Evolutionary conservation across 2,113 vertebrate genomes (phyloP).

Genomic region (Shinisaurus crocodilurus): DNA sequence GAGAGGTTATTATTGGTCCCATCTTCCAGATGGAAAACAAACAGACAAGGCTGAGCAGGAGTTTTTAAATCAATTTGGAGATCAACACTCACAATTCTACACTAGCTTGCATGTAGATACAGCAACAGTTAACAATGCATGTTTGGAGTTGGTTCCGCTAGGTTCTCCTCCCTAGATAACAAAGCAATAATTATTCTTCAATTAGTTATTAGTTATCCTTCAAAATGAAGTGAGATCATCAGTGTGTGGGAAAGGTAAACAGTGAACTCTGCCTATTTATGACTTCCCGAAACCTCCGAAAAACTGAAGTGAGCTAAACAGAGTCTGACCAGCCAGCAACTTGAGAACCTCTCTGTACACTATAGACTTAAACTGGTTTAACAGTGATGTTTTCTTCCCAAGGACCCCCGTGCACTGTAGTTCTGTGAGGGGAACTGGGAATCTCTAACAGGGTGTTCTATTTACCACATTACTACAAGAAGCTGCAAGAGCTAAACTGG

Average conservation of each 20-base stretch:
- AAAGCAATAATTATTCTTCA: not conserved
- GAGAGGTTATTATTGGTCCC: not conserved
- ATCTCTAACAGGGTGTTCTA: not conserved
- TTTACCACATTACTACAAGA: not conserved
- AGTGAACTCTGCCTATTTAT: not conserved
- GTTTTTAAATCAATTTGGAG: not conserved
- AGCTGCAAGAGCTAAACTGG: not conserved
- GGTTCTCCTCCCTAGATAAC: not conserved
- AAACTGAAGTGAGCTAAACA: conserved; percentile 31
- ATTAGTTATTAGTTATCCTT: not conserved
- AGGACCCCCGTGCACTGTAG: not conserved
- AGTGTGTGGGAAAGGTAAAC: not conserved
- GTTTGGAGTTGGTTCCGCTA: not conserved
- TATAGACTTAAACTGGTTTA: not conserved
- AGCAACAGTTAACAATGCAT: not conserved
- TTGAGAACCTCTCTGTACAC: not conserved
- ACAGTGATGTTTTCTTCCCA: not conserved
- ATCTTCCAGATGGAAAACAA: not conserved
- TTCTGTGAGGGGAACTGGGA: not conserved
- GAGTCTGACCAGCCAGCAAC: not conserved
- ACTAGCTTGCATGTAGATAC: not conserved
- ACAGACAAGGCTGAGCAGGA: not conserved
- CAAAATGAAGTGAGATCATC: not conserved
- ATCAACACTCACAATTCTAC: not conserved
- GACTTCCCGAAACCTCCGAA: not conserved